Conservation (phyloP, 2,113 vertebrate species). For the Burhinus oedicnemus region DNA sequence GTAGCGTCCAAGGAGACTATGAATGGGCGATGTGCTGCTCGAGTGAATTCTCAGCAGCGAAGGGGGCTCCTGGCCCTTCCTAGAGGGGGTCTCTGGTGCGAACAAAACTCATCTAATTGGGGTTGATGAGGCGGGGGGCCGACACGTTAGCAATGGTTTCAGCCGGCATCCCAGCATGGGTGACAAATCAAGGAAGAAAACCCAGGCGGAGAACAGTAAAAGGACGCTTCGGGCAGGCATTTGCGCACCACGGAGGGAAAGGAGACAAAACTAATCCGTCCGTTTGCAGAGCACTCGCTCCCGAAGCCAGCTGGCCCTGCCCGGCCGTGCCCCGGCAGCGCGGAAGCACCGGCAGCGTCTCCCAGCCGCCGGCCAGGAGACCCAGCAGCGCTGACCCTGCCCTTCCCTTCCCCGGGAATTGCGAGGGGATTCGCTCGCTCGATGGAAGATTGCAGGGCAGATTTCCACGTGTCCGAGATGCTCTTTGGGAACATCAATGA, state of each 20-base stretch:
- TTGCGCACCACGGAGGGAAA: not conserved
- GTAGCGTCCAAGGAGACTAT: slow-evolving; percentile 5
- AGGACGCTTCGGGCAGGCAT: rapidly evolving
- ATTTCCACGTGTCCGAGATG: not conserved
- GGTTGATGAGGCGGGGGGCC: not conserved
- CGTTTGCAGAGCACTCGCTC: not conserved
- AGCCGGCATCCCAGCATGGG: not conserved
- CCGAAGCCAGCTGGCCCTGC: not conserved
- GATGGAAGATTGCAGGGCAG: rapidly evolving
- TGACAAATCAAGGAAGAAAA: not conserved
- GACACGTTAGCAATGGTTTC: rapidly evolving
- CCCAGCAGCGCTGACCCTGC: not conserved
- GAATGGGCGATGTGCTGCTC: not conserved
- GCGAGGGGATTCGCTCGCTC: not conserved
- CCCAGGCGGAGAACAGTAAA: not conserved
- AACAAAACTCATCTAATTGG: not conserved
- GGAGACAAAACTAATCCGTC: not conserved
- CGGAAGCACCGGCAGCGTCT: too few species aligned
- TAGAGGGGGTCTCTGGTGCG: rapidly evolving
- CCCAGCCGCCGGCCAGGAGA: too few species aligned
- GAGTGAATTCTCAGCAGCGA: rapidly evolving
- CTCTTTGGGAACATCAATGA: not conserved
- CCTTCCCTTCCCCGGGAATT: not conserved
- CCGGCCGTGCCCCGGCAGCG: too few species aligned
- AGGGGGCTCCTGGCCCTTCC: not conserved